Evolutionary conservation across 2,797 vertebrate genomes (phyloP).

Genomic region (Gorsachius magnificus): DNA sequence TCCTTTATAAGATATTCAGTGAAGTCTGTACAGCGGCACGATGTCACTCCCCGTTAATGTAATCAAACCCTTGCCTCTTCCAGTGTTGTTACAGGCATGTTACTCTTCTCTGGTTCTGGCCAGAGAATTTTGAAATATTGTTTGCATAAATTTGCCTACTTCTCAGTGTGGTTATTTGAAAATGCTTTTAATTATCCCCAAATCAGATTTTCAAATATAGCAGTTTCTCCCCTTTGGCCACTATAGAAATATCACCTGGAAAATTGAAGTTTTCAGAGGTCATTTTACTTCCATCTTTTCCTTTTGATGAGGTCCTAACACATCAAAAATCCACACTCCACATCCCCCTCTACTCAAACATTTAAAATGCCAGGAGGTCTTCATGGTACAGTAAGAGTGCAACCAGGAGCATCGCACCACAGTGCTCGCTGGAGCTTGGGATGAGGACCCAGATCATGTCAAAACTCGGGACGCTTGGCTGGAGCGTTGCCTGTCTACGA

Average conservation of each 20-base stretch:
- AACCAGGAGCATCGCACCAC: not conserved
- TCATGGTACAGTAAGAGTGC: not conserved
- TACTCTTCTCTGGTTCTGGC: not conserved
- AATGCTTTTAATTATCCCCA: not conserved
- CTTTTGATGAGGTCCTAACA: conserved; percentile 7
- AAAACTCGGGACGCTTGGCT: not conserved
- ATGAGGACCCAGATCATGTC: not conserved
- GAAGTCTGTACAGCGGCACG: not conserved
- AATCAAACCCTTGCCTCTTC: not conserved
- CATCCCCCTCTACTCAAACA: not conserved
- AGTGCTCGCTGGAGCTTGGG: not conserved
- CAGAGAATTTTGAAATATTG: not conserved
- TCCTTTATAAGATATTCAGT: not conserved
- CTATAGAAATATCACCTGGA: not conserved
- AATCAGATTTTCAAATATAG: not conserved
- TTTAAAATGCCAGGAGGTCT: not conserved
- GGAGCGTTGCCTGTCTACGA: not conserved
- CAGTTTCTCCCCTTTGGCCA: not conserved
- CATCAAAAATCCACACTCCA: not conserved
- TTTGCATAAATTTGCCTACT: not conserved
- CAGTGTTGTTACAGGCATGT: not conserved
- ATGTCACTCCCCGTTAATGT: not conserved
- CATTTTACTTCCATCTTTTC: not conserved
- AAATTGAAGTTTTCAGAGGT: conserved; percentile 6
- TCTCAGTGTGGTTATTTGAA: not conserved